Percentiles rank a stretch among this genome's conserved stretches.
Evolutionary conservation across 2,113 vertebrate species (phyloP).

Genomic region (Micromys minutus): DNA sequence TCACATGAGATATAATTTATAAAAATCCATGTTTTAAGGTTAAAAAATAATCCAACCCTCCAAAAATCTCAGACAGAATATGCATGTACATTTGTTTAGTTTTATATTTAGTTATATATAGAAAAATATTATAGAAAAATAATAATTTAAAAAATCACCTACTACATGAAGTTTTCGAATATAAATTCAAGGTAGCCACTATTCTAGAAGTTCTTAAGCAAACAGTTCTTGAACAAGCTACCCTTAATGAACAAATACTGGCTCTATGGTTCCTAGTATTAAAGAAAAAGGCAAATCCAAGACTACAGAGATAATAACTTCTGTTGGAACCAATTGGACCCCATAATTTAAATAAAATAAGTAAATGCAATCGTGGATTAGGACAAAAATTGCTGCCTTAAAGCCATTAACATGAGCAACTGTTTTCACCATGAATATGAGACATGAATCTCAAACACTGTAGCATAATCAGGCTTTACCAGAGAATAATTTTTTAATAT

Average conservation of each 20-base stretch:
- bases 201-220: background rate
- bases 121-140: background rate
- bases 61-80: background rate
- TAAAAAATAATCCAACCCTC: background rate
- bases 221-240: background rate
- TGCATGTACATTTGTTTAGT: background rate
- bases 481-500: background rate
- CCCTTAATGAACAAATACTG: background rate
- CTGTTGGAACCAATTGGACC: background rate
- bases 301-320: fast-evolving
- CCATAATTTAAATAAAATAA: background rate
- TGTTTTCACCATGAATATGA: background rate
- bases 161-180: background rate
- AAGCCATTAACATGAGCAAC: background rate
- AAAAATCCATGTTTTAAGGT: background rate
- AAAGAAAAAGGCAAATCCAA: background rate
- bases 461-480: no score
- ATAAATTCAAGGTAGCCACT: background rate
- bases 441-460: background rate
- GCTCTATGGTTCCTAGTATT: fast-evolving
- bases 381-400: no score
- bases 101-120: background rate
- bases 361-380: no score
- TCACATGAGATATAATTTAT: background rate
- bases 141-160: background rate